Percentiles rank a stretch among this genome's conserved stretches.
Conservation (phyloP, 2,888 invertebrate genomes). For the Rhagophthalmus giganteus region DNA sequence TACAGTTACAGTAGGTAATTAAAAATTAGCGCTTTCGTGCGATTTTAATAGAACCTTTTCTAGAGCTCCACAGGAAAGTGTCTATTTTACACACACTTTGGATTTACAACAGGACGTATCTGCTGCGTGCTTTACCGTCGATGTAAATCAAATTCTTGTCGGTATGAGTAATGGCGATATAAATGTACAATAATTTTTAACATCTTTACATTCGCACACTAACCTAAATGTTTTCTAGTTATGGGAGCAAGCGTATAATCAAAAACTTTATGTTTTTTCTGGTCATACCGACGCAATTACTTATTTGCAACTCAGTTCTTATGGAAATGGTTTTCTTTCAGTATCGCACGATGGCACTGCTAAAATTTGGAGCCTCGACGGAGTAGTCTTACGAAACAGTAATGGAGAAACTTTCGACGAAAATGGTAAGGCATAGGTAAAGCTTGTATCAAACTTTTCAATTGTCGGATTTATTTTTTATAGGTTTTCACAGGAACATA, state of each 20-base stretch:
- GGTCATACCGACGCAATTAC: slow-evolving; percentile 57
- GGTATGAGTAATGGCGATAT: slow-evolving; percentile 58
- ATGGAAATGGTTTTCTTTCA: slow-evolving; percentile 62
- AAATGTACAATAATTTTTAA: no score
- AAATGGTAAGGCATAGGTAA: slow-evolving; percentile 41
- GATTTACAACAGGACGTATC: slow-evolving; percentile 62
- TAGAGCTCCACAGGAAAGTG: slow-evolving; percentile 41
- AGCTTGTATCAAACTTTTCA: not conserved
- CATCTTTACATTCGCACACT: no score
- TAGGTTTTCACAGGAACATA: slow-evolving; percentile 31
- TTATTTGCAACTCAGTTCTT: slow-evolving; percentile 60
- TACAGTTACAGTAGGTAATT: slow-evolving; percentile 63
- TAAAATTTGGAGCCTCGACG: slow-evolving; percentile 63
- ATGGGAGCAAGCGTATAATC: slow-evolving; percentile 63
- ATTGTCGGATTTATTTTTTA: slow-evolving; percentile 4
- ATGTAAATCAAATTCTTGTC: slow-evolving; percentile 55
- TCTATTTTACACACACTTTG: slow-evolving; percentile 56
- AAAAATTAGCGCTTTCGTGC: not conserved
- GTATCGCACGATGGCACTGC: slow-evolving; percentile 61
- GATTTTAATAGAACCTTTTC: not conserved
- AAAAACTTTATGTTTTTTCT: slow-evolving; percentile 58
- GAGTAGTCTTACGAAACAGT: slow-evolving; percentile 23
- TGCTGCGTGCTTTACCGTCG: slow-evolving; percentile 61
- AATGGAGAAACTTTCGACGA: slow-evolving; percentile 35
- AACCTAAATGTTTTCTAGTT: slow-evolving; percentile 53